Conservation (phyloP, 92 coral and sea anemone genomes). For the Zoanthus sansibaricus region DNA sequence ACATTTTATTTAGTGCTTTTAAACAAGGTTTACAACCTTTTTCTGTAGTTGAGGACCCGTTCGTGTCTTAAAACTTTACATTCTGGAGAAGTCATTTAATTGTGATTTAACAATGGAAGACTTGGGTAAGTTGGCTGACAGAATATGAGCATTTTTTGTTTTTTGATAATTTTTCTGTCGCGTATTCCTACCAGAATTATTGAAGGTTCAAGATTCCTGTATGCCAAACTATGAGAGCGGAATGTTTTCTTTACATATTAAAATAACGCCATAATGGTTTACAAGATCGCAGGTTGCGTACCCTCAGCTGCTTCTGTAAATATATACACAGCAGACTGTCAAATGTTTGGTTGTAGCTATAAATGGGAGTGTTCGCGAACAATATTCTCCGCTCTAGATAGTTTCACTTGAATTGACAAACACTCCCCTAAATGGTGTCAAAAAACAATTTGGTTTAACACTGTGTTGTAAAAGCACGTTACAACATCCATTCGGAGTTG, state of each 20-base stretch:
- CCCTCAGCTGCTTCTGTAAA: conserved; percentile 38
- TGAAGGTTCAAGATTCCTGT: conserved; percentile 12
- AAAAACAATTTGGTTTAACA: conserved; percentile 7
- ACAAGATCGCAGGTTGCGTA: conserved; percentile 37
- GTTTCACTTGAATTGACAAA: conserved; percentile 11
- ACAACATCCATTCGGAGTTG: conserved; percentile 11
- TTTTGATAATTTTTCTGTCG: not conserved
- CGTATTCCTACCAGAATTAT: not conserved
- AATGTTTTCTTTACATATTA: conserved; percentile 45
- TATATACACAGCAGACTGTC: conserved; percentile 40
- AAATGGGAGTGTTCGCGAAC: conserved; percentile 43
- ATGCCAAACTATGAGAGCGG: conserved; percentile 11
- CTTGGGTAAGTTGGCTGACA: conserved; percentile 64
- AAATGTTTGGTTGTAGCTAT: conserved; percentile 9
- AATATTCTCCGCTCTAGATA: conserved; percentile 10
- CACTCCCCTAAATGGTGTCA: conserved; percentile 14
- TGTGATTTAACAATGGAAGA: conserved; percentile 75
- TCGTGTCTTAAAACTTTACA: not conserved
- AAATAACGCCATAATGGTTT: conserved; percentile 43
- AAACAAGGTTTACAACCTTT: not conserved
- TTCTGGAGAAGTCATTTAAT: conserved; percentile 47
- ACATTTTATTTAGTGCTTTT: not conserved
- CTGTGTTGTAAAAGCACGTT: conserved; percentile 22
- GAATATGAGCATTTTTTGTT: conserved; percentile 17
- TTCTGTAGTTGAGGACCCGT: not conserved